Evolutionary conservation across 2,797 vertebrate species (phyloP), one percentile per base, ranked within the genome.

Genomic region (Gambelia wislizenii): DNA sequence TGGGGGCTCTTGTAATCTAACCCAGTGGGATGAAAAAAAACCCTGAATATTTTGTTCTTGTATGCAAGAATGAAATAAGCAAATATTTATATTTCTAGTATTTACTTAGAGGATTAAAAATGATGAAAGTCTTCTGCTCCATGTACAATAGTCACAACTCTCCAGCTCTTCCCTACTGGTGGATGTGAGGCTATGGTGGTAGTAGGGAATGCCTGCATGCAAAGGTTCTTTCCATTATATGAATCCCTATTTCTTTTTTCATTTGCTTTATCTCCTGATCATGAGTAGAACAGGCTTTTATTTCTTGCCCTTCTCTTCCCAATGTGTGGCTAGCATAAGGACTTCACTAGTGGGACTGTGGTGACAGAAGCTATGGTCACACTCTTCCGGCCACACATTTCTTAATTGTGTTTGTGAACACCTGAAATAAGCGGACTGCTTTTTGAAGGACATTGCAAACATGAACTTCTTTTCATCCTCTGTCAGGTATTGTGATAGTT

Each of bases 401-500:
- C 42, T 75, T 79, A 52, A n/a, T 39, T 22, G 33, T 22, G 33
- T 80, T 9, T 54, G 52, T 22, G 52, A 56, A 39, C 3, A 47
- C 61, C 27, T 47, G 42, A n/a, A 83, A 8, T n/a, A 22, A 36
- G 12, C 39, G 14, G 27, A 64, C 27, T 64, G 59, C 14, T 83
- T 6, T 86, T 27, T 70, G 22, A 83, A 86, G 33, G 54, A 72
- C 33, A 52, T 25, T 69, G 27, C 25, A 80, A 42, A 64, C n/a
- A 42, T 92, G 84, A 87, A 10, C 84, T 70, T 56, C 39, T 91
- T 84, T 89, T 86, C 39, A 25, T 72, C 12, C 61, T 91, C 54
- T 91, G 2, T 90, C 86, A 89, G 36, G 42, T 20, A 88, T 77
- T 90, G 52, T 86, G 84, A 91, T 85, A 39, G 92, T 33, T 90